Base-by-base conservation (phyloP, 2,888 invertebrate species). In the Netelia virgata region DNA sequence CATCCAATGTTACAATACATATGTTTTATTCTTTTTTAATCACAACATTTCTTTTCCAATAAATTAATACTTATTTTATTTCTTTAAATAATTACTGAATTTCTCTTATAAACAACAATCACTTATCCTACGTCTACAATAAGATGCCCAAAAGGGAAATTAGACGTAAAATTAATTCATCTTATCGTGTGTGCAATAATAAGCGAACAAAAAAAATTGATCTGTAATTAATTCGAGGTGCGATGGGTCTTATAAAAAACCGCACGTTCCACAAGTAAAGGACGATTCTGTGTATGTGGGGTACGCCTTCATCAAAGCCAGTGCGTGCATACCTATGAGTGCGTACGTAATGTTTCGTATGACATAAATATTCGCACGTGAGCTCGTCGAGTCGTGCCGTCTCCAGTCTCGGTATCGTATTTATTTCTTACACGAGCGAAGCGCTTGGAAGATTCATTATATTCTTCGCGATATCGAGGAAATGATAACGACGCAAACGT, bases 241-340 rank as follows among this genome's bases (percentile, higher is more conserved):
- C 18, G 10, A 23, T 36, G 36, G 5, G 10, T 20, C 14, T 50
- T 2, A 18, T 74, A 28, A 28, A 50, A 18, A 53, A 74, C 63
- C 63, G 63, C 5, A 63, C 50, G 23, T 63, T 74, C 50, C 73
- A 74, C 23, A 53, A 74, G 47, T 14, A 53, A 50, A 50, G 10
- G 74, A 63, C 50, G 63, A 74, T 50, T 74, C 36, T 16, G 23
- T 61, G 18, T 8, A 82, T 77, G 82, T 81, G 80, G 84, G 82
- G 64, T 43, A 61, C 59, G 68, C 41, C 73, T 61, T 43, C 73
- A 66, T 23, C 23, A 68, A 47, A 36, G 14, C 53, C 36, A 53
- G 41, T 79, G 28, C 77, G 69, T 85, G 88, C 88, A 89, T 88
- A 88, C 86, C 68, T 87, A 87, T 88, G 75, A 86, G 47, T 47